Evolutionary conservation across 1,140 invertebrate genomes (phyloP).

Genomic region (Hylyphantes graminicola): DNA sequence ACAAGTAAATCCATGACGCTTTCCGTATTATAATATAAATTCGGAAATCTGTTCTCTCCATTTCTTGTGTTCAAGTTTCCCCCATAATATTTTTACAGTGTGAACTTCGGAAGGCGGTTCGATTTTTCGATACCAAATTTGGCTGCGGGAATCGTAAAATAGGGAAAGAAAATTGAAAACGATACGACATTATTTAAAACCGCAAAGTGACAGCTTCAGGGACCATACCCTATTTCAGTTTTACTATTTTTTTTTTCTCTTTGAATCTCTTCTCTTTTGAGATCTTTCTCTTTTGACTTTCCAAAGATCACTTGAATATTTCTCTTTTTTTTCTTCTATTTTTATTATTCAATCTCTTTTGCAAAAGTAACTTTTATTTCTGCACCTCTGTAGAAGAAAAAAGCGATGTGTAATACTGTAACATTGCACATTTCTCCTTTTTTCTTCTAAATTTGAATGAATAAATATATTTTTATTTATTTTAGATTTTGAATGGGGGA

Average conservation of each 20-base stretch:
- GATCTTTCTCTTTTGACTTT: background rate
- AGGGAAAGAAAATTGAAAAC: conserved; percentile 27
- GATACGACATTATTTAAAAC: conserved; percentile 47
- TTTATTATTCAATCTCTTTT: conserved; percentile 5
- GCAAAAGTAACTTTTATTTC: conserved; percentile 38
- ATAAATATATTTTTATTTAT: too few relatives aligned
- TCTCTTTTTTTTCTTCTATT: background rate
- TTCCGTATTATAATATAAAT: background rate
- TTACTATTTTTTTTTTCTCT: background rate
- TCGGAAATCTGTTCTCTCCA: conserved; percentile 7
- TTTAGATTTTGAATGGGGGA: too few relatives aligned
- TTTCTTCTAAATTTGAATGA: too few relatives aligned
- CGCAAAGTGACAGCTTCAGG: conserved; percentile 31
- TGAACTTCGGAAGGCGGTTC: conserved; percentile 1
- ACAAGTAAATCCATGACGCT: too few relatives aligned
- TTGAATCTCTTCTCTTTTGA: background rate
- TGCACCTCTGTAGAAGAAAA: too few relatives aligned
- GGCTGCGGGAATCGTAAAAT: conserved; percentile 7
- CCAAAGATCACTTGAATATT: conserved; percentile 7
- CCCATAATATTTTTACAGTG: conserved; percentile 4
- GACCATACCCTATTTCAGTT: conserved; percentile 5
- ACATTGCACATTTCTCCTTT: too few relatives aligned
- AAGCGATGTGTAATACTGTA: too few relatives aligned
- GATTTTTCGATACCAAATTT: conserved; percentile 45
- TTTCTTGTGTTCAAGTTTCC: background rate